These are phyloP conservation scores for Lamellibrachia satsuma DNA, from an alignment of 2,888 invertebrate genomes.

Conservation along the genomic window DNA sequence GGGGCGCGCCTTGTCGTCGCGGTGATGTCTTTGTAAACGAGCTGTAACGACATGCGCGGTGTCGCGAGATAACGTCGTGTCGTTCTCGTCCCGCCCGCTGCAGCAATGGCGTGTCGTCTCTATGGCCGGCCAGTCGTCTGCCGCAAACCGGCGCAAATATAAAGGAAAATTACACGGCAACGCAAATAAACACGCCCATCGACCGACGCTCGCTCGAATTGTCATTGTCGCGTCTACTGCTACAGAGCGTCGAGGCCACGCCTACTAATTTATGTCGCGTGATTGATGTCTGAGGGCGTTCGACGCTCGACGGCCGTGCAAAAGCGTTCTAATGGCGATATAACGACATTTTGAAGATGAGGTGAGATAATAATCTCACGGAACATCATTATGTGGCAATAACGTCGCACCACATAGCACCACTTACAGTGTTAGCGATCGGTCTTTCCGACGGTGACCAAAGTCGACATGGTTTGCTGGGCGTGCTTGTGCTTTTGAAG, in stretches of 20 bases:
- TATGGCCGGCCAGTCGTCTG: neutral
- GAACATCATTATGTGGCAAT: neutral
- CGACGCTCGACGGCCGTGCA: neutral
- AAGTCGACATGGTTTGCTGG: neutral
- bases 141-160: neutral
- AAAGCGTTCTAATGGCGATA: neutral
- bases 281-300: neutral
- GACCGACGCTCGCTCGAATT: neutral
- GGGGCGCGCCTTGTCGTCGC: neutral
- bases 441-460: neutral
- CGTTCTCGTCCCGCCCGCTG: neutral
- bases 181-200: constrained; percentile 3
- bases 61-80: neutral
- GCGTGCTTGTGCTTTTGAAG: neutral
- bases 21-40: constrained; percentile 8
- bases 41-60: neutral
- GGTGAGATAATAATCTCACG: neutral
- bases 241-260: neutral
- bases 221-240: neutral
- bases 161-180: constrained; percentile 17
- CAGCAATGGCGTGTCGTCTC: neutral
- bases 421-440: neutral
- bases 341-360: neutral
- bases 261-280: neutral
- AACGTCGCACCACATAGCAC: neutral